Evolutionary conservation across 1,140 invertebrate species (phyloP), one percentile per base, ranked within the genome.

Genomic region (Probaryconus sp.): DNA sequence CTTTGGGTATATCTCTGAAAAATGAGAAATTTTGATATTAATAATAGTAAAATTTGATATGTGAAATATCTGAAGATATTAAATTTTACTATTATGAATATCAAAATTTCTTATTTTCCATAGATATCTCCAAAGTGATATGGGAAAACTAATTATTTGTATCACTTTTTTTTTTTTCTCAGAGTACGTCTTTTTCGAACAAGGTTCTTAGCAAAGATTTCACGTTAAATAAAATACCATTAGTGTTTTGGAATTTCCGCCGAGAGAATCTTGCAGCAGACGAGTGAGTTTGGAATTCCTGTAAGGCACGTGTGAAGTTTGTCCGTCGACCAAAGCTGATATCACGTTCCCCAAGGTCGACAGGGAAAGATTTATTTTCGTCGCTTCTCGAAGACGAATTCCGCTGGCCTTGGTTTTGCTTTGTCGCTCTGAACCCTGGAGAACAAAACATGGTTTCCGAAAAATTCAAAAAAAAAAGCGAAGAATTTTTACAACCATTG

Each of bases 341-440:
- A 98, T 98, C 2, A 98, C 97, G 87, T 98, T 98, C 17, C 97
- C 97, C 14, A 98, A 87, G 3, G 95, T 96, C 2, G 96, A 98
- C 0, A 98, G 89, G 0, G 96, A 98, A 21, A 97, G 90, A 89
- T 98, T 98, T 68, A 98, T 98, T 86, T 98, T 98, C 1, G 95
- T 95, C 0, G 97, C 97, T 88, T 98, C 97, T 83, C 96, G 95
- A 13, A 98, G 88, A 6, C 96, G 89, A 40, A 95, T 91, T 13
- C 97, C 97, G 4, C 92, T 92, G 3, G 96, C 94, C 80, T 96
- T 96, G 0, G 96, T 98, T 88, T 98, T 97, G 77, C 93, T 95
- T 81, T 97, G 94, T 45, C 96, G 89, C 83, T 98, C 96, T 0
- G 95, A 97, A 16, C 92, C 92, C 91, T 92, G 61, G 13, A 79